These are phyloP conservation scores for Pitta sordida DNA, from an alignment of 2,113 vertebrate genomes.

Conservation along the genomic window DNA sequence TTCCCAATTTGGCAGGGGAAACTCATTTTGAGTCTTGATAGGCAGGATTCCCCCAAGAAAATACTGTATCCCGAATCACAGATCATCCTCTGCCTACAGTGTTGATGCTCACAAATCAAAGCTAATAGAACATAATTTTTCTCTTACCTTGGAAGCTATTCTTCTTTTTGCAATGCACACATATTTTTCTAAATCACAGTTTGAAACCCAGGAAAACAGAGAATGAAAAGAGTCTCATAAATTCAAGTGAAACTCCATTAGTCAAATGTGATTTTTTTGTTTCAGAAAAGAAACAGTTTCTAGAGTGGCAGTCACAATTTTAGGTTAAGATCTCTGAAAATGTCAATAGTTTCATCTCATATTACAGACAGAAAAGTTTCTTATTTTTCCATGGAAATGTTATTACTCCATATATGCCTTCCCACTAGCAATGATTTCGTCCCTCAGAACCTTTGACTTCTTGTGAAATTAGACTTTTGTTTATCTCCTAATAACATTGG, in stretches of 20 bases:
- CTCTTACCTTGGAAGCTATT: neutral
- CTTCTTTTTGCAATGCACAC: neutral
- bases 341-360: neutral
- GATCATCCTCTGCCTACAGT: neutral
- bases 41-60: neutral
- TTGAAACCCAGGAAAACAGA: neutral
- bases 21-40: neutral
- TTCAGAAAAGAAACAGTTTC: neutral
- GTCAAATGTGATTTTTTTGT: neutral
- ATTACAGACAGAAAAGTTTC: neutral
- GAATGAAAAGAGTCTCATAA: neutral
- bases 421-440: neutral
- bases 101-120: neutral
- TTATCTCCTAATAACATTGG: neutral
- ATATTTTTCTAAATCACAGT: neutral
- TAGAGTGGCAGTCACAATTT: neutral
- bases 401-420: neutral
- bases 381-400: neutral
- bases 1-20: neutral
- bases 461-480: slow-evolving; percentile 10
- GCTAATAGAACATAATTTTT: neutral
- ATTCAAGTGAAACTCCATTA: neutral
- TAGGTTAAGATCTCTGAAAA: neutral
- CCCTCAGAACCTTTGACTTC: neutral
- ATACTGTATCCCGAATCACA: neutral